These are phyloP conservation scores for Cyprinella venusta DNA, from an alignment of 2,797 vertebrate species.

Conservation along the genomic window DNA sequence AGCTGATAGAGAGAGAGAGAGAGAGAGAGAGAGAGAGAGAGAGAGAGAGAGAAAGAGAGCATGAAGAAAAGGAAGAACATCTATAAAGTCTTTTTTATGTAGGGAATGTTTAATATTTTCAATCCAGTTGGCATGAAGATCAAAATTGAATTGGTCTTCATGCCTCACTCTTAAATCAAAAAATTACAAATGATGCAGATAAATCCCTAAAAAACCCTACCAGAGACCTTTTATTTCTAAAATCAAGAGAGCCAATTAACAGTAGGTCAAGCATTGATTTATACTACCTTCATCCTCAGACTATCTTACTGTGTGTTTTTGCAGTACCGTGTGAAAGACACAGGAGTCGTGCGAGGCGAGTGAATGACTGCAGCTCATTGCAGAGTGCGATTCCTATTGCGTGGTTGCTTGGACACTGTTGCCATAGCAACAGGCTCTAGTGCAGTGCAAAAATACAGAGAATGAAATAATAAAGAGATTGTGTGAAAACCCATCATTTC, in stretches of 20 bases:
- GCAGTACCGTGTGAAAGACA: constrained; percentile 38
- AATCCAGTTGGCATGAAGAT: neutral
- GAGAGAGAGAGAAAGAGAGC: neutral
- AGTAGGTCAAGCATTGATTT: constrained; percentile 13
- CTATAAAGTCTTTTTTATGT: neutral
- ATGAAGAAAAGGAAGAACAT: neutral
- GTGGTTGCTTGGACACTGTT: constrained; percentile 65
- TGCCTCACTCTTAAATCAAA: neutral
- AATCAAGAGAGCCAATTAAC: constrained; percentile 30
- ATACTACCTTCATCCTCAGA: constrained; percentile 8
- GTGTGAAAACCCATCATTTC: constrained; percentile 31
- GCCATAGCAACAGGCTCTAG: constrained; percentile 62
- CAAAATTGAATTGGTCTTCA: neutral
- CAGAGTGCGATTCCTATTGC: constrained; percentile 58
- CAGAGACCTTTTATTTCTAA: constrained; percentile 11
- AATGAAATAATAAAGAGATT: constrained; percentile 59
- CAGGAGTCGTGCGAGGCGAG: constrained; percentile 55
- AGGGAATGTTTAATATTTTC: neutral
- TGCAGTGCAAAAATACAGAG: constrained; percentile 48
- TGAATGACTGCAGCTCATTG: constrained; percentile 60
- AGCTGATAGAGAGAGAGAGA: neutral
- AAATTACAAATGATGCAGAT: neutral
- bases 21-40: neutral
- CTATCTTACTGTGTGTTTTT: constrained; percentile 17
- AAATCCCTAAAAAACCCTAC: neutral